These are phyloP conservation scores for Alligator mississippiensis DNA, from an alignment of 2,113 vertebrate species.

Conservation along the genomic window DNA sequence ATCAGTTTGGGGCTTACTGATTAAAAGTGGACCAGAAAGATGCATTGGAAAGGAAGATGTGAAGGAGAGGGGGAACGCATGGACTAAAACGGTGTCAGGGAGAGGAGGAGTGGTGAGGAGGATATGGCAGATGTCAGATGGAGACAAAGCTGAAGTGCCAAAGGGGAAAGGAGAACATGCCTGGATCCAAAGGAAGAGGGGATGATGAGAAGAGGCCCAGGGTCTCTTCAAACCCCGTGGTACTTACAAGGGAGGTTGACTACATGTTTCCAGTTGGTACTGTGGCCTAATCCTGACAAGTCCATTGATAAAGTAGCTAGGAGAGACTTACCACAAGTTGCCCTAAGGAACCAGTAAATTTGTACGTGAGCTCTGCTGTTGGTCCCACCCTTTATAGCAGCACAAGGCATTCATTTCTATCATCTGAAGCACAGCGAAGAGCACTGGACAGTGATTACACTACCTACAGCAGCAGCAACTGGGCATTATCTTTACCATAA, in stretches of 20 bases:
- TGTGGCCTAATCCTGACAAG: background rate
- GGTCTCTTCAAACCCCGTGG: background rate
- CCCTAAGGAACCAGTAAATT: background rate
- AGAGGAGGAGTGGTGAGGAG: background rate
- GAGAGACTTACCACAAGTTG: background rate
- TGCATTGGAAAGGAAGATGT: background rate
- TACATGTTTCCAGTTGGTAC: background rate
- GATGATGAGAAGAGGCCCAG: no score
- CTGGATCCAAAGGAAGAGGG: background rate
- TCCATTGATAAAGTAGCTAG: background rate
- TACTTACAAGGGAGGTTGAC: background rate
- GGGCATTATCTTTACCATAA: background rate
- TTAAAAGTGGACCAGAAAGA: background rate
- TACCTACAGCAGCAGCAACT: background rate
- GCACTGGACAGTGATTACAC: background rate
- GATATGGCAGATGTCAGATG: background rate
- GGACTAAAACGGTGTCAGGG: accelerated
- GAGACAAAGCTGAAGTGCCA: background rate
- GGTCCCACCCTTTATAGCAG: background rate
- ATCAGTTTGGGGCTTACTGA: background rate
- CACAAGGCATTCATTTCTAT: background rate
- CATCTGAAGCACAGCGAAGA: background rate
- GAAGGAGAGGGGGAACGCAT: background rate
- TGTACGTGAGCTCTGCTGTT: background rate
- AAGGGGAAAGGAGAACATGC: background rate